These are phyloP conservation scores for Phalera bucephala DNA, from an alignment of 2,888 invertebrate species.

Conservation along the genomic window DNA sequence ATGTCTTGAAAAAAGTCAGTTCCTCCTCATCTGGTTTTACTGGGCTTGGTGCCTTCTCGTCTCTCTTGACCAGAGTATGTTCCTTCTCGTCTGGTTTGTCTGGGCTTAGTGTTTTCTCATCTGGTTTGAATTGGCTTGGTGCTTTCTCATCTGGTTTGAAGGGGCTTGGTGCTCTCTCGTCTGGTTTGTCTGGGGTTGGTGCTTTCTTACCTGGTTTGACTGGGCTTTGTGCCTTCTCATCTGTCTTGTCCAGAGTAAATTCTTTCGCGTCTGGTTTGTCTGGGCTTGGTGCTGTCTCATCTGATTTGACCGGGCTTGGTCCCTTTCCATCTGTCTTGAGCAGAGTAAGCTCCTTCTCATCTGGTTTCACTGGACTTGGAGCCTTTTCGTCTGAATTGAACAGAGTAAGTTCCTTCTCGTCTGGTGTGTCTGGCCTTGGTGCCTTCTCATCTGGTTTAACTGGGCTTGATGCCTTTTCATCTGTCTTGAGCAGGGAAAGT, in stretches of 20 bases:
- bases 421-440: not conserved
- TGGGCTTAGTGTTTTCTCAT: conserved; percentile 3
- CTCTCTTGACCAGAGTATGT: conserved; percentile 5
- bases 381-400: not conserved
- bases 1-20: not conserved
- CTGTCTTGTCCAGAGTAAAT: conserved; percentile 5
- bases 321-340: not conserved
- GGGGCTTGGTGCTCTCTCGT: conserved; percentile 4
- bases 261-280: too few species aligned
- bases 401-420: conserved; percentile 5
- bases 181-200: conserved; percentile 5
- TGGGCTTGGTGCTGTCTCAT: too few species aligned
- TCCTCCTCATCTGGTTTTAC: conserved; percentile 4
- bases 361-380: too few species aligned
- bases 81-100: too few species aligned
- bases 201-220: not conserved
- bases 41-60: conserved; percentile 1
- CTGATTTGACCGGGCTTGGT: too few species aligned
- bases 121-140: not conserved
- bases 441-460: conserved; percentile 9
- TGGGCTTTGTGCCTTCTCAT: not conserved
- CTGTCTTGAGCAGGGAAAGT: not conserved
- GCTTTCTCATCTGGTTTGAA: conserved; percentile 11
- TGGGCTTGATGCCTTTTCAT: conserved; percentile 6
- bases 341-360: too few species aligned